These are phyloP conservation scores for Drosophila repletoides DNA, from an alignment of 1,140 invertebrate genomes.

Conservation along the genomic window DNA sequence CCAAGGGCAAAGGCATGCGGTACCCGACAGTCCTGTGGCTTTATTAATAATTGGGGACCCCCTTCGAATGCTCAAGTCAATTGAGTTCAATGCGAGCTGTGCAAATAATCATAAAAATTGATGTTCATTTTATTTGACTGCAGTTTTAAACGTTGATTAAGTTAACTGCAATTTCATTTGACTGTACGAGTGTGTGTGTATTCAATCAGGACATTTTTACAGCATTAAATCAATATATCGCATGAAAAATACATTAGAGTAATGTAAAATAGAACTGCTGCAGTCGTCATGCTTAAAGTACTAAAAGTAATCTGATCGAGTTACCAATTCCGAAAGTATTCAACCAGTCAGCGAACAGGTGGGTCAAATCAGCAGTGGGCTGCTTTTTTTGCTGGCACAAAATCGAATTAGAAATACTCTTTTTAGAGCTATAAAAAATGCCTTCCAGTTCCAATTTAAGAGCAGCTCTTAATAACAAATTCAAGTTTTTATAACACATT, in stretches of 20 bases:
- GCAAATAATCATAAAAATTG: constrained; percentile 58
- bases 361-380: constrained; percentile 13
- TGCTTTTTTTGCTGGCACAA: neutral
- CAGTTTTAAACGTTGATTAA: constrained; percentile 44
- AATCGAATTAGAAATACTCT: constrained; percentile 2
- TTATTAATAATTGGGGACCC: constrained; percentile 68
- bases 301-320: constrained; percentile 71
- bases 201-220: constrained; percentile 14
- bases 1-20: neutral
- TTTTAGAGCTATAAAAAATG: neutral
- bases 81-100: constrained; percentile 46
- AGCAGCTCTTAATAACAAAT: no score
- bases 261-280: constrained; percentile 68
- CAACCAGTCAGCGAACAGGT: constrained; percentile 44
- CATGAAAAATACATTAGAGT: constrained; percentile 28
- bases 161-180: constrained; percentile 68
- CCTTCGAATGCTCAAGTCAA: constrained; percentile 45
- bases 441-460: no score
- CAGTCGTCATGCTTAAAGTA: constrained; percentile 62
- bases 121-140: constrained; percentile 16
- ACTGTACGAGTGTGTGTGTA: neutral
- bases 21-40: constrained; percentile 39
- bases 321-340: constrained; percentile 68
- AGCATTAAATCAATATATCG: neutral
- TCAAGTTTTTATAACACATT: no score